Percentiles rank a stretch among this genome's conserved stretches.
Conservation (phyloP, 2,113 vertebrate genomes). For the Brachypteracias leptosomus region DNA sequence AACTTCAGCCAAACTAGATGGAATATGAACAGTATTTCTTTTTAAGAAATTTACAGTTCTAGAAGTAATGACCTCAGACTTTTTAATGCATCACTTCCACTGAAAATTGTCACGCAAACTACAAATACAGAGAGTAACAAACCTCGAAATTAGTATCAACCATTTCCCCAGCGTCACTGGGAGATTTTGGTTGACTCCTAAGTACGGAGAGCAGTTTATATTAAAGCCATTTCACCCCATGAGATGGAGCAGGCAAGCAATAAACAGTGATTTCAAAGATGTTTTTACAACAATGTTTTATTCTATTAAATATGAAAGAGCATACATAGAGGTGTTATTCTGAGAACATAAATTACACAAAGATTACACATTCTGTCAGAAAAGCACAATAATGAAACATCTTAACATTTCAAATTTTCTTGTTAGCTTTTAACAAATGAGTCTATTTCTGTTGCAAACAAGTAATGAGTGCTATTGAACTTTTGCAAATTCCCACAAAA, state of each 20-base stretch:
- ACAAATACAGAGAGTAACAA: background rate
- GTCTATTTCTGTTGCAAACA: conserved; percentile 54
- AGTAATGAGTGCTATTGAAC: conserved; percentile 58
- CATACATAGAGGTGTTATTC: conserved; percentile 47
- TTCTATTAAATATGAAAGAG: conserved; percentile 66
- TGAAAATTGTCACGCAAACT: background rate
- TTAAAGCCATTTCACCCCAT: background rate
- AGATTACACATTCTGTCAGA: conserved; percentile 51
- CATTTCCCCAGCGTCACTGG: background rate
- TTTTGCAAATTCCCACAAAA: conserved; percentile 50
- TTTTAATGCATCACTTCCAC: background rate
- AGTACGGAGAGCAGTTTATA: background rate
- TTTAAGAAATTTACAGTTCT: background rate
- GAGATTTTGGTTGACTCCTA: background rate
- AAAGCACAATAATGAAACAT: conserved; percentile 58
- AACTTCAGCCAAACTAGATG: background rate
- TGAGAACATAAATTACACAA: conserved; percentile 62
- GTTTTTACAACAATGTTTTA: conserved; percentile 61
- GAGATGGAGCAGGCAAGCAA: background rate
- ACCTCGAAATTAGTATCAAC: background rate
- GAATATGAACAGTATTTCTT: background rate
- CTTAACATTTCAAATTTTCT: conserved; percentile 56
- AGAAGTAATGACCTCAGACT: background rate
- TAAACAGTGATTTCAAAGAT: background rate
- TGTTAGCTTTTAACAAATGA: conserved; percentile 58